Conservation (phyloP, 2,113 vertebrate genomes). For the Corydoras sp. region DNA sequence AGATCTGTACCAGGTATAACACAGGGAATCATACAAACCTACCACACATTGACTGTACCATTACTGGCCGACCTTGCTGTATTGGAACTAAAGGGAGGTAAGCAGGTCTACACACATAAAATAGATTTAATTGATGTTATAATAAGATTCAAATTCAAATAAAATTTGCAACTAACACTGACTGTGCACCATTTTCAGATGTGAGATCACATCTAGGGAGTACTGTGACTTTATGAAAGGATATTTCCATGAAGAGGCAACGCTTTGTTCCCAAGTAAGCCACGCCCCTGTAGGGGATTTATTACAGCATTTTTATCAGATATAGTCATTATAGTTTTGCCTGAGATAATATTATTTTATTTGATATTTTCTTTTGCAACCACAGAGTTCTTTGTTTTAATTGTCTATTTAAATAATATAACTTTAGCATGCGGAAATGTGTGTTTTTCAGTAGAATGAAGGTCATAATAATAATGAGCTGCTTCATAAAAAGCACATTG, state of each 20-base stretch:
- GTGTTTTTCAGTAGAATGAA: too few relatives aligned
- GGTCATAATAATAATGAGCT: not conserved
- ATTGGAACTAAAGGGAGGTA: constrained; percentile 98
- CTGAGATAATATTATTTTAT: too few relatives aligned
- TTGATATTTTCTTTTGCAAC: too few relatives aligned
- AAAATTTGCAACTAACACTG: not conserved
- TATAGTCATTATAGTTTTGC: too few relatives aligned
- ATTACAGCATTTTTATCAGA: not conserved
- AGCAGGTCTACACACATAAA: constrained; percentile 34
- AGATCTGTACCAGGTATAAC: constrained; percentile 95
- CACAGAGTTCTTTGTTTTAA: too few relatives aligned
- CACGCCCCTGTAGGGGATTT: not conserved
- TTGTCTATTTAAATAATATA: too few relatives aligned
- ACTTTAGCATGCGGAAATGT: too few relatives aligned
- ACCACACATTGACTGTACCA: constrained; percentile 92
- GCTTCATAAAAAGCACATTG: too few relatives aligned
- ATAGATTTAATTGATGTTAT: too few relatives aligned
- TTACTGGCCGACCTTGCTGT: constrained; percentile 94
- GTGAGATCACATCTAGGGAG: constrained; percentile 93
- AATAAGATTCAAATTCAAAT: too few relatives aligned
- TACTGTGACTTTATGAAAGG: constrained; percentile 98
- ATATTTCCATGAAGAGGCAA: constrained; percentile 95
- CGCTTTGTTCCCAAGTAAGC: constrained; percentile 92
- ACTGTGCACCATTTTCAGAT: not conserved
- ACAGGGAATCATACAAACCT: constrained; percentile 94